These are phyloP conservation scores for Stegana nigrithorax DNA, from an alignment of 2,888 invertebrate genomes.

Conservation along the genomic window DNA sequence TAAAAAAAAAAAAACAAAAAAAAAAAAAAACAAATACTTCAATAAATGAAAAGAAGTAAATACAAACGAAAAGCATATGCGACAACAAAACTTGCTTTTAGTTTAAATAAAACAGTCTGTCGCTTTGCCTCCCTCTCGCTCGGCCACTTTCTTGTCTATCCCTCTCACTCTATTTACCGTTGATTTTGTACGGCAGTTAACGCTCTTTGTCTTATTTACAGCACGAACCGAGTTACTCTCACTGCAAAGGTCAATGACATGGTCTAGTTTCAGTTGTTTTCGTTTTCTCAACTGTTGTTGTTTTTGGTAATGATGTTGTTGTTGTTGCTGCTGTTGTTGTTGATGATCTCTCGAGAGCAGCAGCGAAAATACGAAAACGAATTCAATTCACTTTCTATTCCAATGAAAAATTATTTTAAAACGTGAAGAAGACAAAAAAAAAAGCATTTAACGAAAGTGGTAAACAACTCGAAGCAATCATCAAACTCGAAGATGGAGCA, in stretches of 20 bases:
- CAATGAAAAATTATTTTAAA: slow-evolving; percentile 52
- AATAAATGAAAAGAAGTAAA: too few relatives aligned
- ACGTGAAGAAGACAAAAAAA: slow-evolving; percentile 31
- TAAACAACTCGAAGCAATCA: slow-evolving; percentile 47
- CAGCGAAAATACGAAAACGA: slow-evolving; percentile 38
- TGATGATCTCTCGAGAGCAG: slow-evolving; percentile 39
- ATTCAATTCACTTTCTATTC: slow-evolving; percentile 62
- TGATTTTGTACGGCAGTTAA: background rate
- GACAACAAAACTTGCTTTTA: slow-evolving; percentile 22
- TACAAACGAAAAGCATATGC: too few relatives aligned
- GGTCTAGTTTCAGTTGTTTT: slow-evolving; percentile 50
- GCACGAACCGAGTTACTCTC: slow-evolving; percentile 46
- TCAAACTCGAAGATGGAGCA: too few relatives aligned
- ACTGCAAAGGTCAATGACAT: slow-evolving; percentile 63
- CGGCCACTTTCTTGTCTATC: too few relatives aligned
- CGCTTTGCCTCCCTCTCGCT: too few relatives aligned
- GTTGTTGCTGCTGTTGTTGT: slow-evolving; percentile 35
- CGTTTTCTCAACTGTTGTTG: slow-evolving; percentile 21
- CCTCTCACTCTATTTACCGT: too few relatives aligned
- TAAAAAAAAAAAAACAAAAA: slow-evolving; percentile 23
- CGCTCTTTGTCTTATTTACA: slow-evolving; percentile 1
- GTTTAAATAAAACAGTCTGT: too few relatives aligned
- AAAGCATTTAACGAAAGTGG: slow-evolving; percentile 55
- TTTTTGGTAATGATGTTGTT: too few relatives aligned
- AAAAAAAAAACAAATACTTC: background rate